These are phyloP conservation scores for Eurytoma californica DNA, from an alignment of 2,888 invertebrate species.

Conservation along the genomic window DNA sequence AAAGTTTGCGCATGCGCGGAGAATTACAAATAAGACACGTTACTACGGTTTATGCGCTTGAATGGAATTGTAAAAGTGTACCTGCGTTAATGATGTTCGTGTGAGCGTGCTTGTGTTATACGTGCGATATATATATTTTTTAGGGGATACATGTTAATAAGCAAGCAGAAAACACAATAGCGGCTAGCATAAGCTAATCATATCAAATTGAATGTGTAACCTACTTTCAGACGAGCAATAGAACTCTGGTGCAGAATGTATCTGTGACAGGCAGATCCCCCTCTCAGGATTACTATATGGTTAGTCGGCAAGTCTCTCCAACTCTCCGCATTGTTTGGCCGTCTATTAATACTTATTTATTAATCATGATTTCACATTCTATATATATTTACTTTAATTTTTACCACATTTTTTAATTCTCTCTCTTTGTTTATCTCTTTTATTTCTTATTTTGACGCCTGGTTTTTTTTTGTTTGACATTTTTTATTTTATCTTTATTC, in stretches of 20 bases:
- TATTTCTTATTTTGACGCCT: slow-evolving; percentile 39
- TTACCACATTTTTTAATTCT: slow-evolving; percentile 49
- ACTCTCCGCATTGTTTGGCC: slow-evolving; percentile 75
- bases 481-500: slow-evolving; percentile 21
- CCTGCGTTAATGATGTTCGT: slow-evolving; percentile 12
- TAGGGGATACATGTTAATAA: slow-evolving; percentile 32
- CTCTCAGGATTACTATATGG: slow-evolving; percentile 76
- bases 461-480: slow-evolving; percentile 26
- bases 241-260: slow-evolving; percentile 76
- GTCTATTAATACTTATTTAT: slow-evolving; percentile 70
- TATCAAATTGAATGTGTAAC: slow-evolving; percentile 74
- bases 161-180: slow-evolving; percentile 61
- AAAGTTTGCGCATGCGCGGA: not conserved
- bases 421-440: slow-evolving; percentile 56
- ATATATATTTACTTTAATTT: slow-evolving; percentile 42
- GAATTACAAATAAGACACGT: no score
- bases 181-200: slow-evolving; percentile 67
- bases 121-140: slow-evolving; percentile 28
- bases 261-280: slow-evolving; percentile 76
- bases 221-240: slow-evolving; percentile 76
- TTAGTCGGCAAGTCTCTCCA: slow-evolving; percentile 74
- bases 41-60: not conserved
- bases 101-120: slow-evolving; percentile 5
- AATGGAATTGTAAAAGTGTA: not conserved
- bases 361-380: slow-evolving; percentile 65